Base-by-base conservation (phyloP, 1,140 invertebrate species). In the Drosophila leontia region DNA sequence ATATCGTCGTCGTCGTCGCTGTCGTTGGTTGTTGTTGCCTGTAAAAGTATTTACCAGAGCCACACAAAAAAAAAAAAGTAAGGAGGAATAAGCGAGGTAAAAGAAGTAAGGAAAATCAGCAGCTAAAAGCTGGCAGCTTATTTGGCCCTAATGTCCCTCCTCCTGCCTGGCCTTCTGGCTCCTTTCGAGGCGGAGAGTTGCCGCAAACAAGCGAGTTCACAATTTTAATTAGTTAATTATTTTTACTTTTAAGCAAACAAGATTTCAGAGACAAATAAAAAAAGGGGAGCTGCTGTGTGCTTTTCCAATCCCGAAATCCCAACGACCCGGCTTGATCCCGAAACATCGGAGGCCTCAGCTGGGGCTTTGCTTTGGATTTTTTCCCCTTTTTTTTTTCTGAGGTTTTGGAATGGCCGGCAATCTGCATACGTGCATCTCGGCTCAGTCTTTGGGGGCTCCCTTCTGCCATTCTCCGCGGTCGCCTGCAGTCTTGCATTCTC, bases 221-320 rank as follows among this genome's bases (percentile, higher is more conserved):
- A 91, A 91, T 91, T 90, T 90, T 91, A 91, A 91, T 91, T 91
- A 90, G 86, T 91, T 91, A 91, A 91, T 91, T 91, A 91, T 91
- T 91, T 91, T 90, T 90, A 90, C 85, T 90, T 91, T 91, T 91
- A 91, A 82, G 78, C 86, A 86, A 91, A 91, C 86, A 91, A 91
- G 86, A 91, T 91, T 91, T 72, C 79, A 90, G 80, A 90, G 85
- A 90, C 85, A 90, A 90, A 90, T 78, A 85, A 78, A 84, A 78
- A 86, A 70, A 41, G 75, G 78, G 62, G 53, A 56, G 53, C 53
- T 39, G 47, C 5, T 42, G 41, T 39, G 35, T 32, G 34, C 59
- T 41, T 72, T 50, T 56, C 45, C 64, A 60, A 80, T 80, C 48
- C 64, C 69, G 47, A 62, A 47, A 48, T 45, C 63, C 45, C 76